Conservation (phyloP, 2,113 vertebrate genomes). For the Burhinus oedicnemus region DNA sequence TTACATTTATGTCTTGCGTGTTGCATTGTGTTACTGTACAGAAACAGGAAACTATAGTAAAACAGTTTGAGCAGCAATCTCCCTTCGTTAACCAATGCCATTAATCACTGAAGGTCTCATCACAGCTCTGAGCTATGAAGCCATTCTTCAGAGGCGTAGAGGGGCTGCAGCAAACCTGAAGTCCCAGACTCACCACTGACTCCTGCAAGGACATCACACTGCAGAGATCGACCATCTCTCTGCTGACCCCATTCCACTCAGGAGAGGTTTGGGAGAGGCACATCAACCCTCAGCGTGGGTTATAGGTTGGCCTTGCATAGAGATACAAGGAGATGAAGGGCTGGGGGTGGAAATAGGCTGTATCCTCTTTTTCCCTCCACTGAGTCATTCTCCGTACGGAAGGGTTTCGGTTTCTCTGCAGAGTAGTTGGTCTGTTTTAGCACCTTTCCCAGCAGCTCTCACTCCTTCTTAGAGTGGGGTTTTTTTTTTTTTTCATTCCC, state of each 20-base stretch:
- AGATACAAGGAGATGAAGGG: background rate
- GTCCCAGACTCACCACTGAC: too few relatives aligned
- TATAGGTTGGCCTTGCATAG: background rate
- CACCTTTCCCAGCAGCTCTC: background rate
- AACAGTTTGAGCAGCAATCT: background rate
- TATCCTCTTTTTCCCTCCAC: background rate
- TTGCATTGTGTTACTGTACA: background rate
- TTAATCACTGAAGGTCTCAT: background rate
- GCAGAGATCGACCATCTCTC: accelerated
- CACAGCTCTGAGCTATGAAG: background rate
- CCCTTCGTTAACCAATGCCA: background rate
- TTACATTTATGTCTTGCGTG: background rate
- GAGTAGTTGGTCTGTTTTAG: background rate
- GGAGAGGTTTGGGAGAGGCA: background rate
- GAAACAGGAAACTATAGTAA: background rate
- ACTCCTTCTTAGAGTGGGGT: background rate
- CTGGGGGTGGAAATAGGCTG: background rate
- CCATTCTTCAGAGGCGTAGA: background rate
- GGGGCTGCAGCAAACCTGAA: background rate
- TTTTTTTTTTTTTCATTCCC: background rate
- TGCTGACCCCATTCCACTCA: accelerated
- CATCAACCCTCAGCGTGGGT: accelerated
- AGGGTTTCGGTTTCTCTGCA: background rate
- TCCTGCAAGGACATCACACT: background rate
- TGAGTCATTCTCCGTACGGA: background rate